phyloP scores from a whole-genome alignment of 1,140 invertebrate genomes.

The Pseudomyrmex pallidus region DNA sequence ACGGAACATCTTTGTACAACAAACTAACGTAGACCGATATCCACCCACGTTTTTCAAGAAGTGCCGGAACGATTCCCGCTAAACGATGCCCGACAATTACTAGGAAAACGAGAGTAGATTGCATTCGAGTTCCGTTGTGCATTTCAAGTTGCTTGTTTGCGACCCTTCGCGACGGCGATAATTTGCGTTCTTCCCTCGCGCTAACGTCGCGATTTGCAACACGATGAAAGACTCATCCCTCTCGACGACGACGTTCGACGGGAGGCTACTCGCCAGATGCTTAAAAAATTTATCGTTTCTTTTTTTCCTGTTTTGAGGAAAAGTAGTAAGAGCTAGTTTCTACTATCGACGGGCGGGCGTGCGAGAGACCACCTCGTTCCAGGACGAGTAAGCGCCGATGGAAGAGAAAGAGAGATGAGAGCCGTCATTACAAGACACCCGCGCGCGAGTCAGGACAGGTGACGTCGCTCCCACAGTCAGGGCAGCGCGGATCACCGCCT shows the following conservation, averaged over 20 bases:
- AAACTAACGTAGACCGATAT: too few relatives aligned
- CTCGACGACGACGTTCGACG: too few relatives aligned
- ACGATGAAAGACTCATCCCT: too few relatives aligned
- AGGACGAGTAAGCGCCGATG: constrained; percentile 12
- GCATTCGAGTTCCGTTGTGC: too few relatives aligned
- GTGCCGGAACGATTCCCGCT: too few relatives aligned
- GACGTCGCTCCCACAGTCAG: constrained; percentile 71
- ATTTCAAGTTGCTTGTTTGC: too few relatives aligned
- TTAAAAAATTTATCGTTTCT: background rate
- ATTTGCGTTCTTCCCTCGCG: background rate
- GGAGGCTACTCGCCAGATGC: background rate
- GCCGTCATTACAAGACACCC: constrained; percentile 61
- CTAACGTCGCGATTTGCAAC: too few relatives aligned
- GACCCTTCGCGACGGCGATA: background rate
- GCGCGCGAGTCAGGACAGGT: constrained; percentile 72
- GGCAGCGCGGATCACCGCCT: constrained; percentile 68
- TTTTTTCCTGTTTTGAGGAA: background rate
- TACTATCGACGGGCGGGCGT: background rate
- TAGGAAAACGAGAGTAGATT: too few relatives aligned
- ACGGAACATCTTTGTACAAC: too few relatives aligned
- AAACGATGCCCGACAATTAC: too few relatives aligned
- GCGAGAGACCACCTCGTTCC: constrained; percentile 28
- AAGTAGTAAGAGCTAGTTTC: background rate
- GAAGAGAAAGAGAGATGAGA: constrained; percentile 65
- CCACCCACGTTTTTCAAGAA: too few relatives aligned